phyloP scores from a whole-genome alignment of 2,113 vertebrate species.

The Microcebus ravelobensis region DNA sequence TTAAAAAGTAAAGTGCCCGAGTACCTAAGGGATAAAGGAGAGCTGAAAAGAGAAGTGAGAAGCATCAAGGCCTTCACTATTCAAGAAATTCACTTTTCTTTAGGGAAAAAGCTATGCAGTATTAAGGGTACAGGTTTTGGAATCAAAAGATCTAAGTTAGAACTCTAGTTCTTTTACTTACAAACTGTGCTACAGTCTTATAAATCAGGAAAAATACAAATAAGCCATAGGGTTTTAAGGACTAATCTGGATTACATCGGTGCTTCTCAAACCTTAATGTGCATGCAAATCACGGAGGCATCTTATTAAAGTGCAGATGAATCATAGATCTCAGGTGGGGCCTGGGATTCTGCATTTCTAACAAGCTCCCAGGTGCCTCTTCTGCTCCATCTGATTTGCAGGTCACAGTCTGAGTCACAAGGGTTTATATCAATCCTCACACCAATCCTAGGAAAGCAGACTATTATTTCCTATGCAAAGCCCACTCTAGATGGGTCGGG shows the following conservation, averaged over 20 bases:
- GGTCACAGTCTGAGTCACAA: not conserved
- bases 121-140: not conserved
- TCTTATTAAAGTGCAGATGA: not conserved
- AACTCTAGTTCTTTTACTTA: not conserved
- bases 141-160: not conserved
- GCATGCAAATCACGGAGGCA: not conserved
- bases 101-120: not conserved
- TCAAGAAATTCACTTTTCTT: not conserved
- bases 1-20: not conserved
- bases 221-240: not conserved
- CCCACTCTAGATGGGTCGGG: not conserved
- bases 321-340: not conserved
- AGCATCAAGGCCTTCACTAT: not conserved
- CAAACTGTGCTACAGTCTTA: not conserved
- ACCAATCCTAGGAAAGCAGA: not conserved
- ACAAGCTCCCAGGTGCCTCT: not conserved
- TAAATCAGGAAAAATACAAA: not conserved
- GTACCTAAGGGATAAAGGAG: not conserved
- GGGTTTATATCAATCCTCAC: not conserved
- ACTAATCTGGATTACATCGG: not conserved
- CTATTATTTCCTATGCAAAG: not conserved
- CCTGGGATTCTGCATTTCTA: not conserved
- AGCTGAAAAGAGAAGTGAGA: not conserved
- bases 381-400: not conserved
- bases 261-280: not conserved